Evolutionary conservation across 2,888 invertebrate species (phyloP).

Genomic region (Adineta ricciae): DNA sequence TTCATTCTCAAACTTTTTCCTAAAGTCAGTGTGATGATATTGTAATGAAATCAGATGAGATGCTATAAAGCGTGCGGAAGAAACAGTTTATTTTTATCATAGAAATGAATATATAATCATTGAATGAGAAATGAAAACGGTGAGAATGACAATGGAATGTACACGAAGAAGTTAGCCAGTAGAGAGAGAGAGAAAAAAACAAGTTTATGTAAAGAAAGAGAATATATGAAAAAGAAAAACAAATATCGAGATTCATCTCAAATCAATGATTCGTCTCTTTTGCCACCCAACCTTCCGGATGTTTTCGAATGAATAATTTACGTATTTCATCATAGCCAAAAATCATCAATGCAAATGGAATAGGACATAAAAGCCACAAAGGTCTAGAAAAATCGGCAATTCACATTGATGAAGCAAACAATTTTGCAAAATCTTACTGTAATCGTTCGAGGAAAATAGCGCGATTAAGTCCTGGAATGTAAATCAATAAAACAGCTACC

Average conservation of each 20-base stretch:
- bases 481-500: background rate
- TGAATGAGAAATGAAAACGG: background rate
- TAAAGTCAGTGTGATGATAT: too few species aligned
- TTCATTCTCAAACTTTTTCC: too few species aligned
- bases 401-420: too few species aligned
- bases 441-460: background rate
- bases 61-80: background rate
- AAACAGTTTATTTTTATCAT: background rate
- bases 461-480: slow-evolving; percentile 1
- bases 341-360: slow-evolving; percentile 38
- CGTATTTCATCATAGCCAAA: slow-evolving; percentile 39
- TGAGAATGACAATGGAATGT: background rate
- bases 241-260: background rate
- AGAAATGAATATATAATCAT: background rate
- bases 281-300: slow-evolving; percentile 38
- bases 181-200: background rate
- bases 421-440: background rate
- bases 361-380: slow-evolving; percentile 39
- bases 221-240: background rate
- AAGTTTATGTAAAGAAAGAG: background rate
- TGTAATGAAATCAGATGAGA: too few species aligned
- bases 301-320: slow-evolving; percentile 36
- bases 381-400: slow-evolving; percentile 36
- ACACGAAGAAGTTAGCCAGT: background rate
- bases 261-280: slow-evolving; percentile 37